A percentile compares a stretch with the other conserved stretches of the same genome.
Evolutionary conservation across 1,140 invertebrate genomes (phyloP).

Genomic region (Drosophila pseudoobscura): DNA sequence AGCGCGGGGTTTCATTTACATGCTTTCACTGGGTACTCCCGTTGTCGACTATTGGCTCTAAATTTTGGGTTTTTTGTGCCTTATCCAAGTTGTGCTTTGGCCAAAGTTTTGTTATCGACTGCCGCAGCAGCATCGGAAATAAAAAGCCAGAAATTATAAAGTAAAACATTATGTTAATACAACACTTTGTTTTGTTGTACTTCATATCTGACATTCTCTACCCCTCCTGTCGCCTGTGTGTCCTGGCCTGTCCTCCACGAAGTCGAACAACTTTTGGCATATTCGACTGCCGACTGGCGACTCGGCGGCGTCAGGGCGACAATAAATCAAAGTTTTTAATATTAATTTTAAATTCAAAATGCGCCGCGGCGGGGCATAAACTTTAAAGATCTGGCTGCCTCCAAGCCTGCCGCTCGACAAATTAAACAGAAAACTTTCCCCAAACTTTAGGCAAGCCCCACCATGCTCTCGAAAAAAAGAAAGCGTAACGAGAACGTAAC

Average conservation of each 20-base stretch:
- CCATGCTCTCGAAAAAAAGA: neutral
- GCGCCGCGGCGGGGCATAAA: slow-evolving; percentile 24
- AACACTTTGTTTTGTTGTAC: slow-evolving; percentile 64
- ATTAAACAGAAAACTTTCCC: slow-evolving; percentile 64
- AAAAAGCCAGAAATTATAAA: slow-evolving; percentile 48
- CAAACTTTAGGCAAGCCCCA: slow-evolving; percentile 28
- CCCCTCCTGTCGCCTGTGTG: neutral
- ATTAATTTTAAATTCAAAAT: slow-evolving; percentile 77
- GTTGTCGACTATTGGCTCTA: slow-evolving; percentile 7
- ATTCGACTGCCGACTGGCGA: slow-evolving; percentile 42
- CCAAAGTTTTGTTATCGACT: slow-evolving; percentile 74
- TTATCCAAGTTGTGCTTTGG: slow-evolving; percentile 57
- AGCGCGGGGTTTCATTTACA: too few relatives aligned
- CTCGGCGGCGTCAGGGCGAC: slow-evolving; percentile 70
- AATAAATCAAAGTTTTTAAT: slow-evolving; percentile 81
- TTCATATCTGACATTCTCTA: slow-evolving; percentile 27
- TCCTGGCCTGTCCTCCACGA: slow-evolving; percentile 1
- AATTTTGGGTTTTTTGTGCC: slow-evolving; percentile 13
- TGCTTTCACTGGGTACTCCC: neutral
- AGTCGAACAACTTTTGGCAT: slow-evolving; percentile 37
- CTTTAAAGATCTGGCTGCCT: slow-evolving; percentile 55
- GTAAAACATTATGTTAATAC: slow-evolving; percentile 74
- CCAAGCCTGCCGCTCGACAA: slow-evolving; percentile 30
- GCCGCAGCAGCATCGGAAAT: slow-evolving; percentile 40
- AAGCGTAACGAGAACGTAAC: slow-evolving; percentile 36